Base-by-base conservation (phyloP, 1,140 invertebrate genomes). In the Pectinophora gossypiella region DNA sequence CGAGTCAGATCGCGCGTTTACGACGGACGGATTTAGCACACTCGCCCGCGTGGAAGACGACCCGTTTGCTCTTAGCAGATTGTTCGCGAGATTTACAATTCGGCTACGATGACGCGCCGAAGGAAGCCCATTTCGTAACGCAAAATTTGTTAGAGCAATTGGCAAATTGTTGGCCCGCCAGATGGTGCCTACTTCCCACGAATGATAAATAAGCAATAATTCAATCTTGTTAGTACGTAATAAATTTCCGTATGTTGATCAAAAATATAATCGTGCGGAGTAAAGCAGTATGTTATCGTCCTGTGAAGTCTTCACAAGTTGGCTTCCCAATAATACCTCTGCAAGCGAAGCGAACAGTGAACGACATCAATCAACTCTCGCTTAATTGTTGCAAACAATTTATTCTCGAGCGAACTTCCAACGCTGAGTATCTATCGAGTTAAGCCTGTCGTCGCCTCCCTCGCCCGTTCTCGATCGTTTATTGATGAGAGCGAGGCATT, bases 401-500 rank as follows among this genome's bases (percentile, higher is more conserved):
- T 40, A 40, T 40, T 40, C 36, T 15, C 36, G 36, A 40, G 27
- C 36, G 36, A 18, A 40, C 13, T 40, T 32, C 27, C 27, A 32
- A 18, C n/a, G 16, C 36, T 18, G 36, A 40, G 36, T 40, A 18
- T 40, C 36, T 40, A 40, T 40, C 36, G 16, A 40, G 36, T 40
- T 40, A 15, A 32, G 27, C 13, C 36, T 40, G 36, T 40, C 36
- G 36, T 40, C 36, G 16, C 36, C 36, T 15, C 35, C 36, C 36
- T 40, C 36, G 2, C 36, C n/a, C 36, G 12, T 27, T 16, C 20
- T 52, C 65, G 66, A 71, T 72, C 75, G 65, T 77, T 78, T 79
- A 83, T 80, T 77, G 71, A 81, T 75, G 78, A 84, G 73, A 57
- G 67, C 53, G 56, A 61, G 58, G 62, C 81, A 83, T 82, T 81